phyloP scores from a whole-genome alignment of 1,140 invertebrate genomes.

The Maconellicoccus hirsutus region DNA sequence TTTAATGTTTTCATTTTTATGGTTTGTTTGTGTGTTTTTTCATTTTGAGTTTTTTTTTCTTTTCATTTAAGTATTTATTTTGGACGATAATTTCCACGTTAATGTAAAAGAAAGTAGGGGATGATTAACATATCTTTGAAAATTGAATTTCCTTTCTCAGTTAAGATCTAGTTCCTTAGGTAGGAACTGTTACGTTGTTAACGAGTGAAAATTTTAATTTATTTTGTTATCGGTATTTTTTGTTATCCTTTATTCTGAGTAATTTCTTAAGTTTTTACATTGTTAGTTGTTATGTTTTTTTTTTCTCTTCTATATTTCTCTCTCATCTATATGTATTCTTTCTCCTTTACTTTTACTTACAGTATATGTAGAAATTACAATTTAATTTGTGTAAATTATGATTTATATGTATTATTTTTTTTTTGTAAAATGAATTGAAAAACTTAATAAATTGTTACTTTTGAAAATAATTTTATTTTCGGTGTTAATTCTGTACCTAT shows the following conservation, averaged over 20 bases:
- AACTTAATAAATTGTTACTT: constrained; percentile 23
- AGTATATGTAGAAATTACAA: constrained; percentile 8
- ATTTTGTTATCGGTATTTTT: constrained; percentile 13
- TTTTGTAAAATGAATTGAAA: constrained; percentile 20
- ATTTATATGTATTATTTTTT: constrained; percentile 18
- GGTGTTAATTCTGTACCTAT: too few species aligned
- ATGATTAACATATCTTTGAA: neutral
- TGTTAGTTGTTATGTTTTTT: constrained; percentile 17
- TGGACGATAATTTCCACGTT: neutral
- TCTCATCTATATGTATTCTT: constrained; percentile 8
- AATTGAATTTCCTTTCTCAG: neutral
- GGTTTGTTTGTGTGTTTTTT: neutral
- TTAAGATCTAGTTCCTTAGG: constrained; percentile 16
- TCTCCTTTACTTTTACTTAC: neutral
- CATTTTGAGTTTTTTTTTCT: neutral
- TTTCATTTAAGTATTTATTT: neutral
- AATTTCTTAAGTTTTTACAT: constrained; percentile 13
- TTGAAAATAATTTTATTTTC: too few species aligned
- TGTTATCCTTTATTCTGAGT: constrained; percentile 6
- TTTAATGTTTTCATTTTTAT: neutral
- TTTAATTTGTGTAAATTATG: constrained; percentile 7
- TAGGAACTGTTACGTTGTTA: neutral
- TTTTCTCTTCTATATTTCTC: neutral
- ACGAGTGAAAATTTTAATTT: constrained; percentile 15
- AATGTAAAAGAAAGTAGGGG: neutral